Conservation (phyloP, 2,113 vertebrate species). For the Psammodynastes pulverulentus region DNA sequence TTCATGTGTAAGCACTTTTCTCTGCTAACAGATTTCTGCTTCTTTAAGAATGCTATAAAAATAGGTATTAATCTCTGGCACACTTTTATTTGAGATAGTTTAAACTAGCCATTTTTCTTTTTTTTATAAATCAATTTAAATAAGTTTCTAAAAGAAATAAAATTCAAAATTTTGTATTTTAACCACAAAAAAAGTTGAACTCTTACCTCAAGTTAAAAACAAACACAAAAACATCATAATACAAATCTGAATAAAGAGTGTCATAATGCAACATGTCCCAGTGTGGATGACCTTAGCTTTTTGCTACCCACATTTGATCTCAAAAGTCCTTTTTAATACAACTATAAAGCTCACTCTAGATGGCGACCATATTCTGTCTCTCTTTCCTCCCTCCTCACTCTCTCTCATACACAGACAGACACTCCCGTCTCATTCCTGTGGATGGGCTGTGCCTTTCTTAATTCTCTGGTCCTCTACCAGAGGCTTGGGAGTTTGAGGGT, state of each 20-base stretch:
- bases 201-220: neutral
- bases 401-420: neutral
- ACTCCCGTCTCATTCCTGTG: neutral
- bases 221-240: neutral
- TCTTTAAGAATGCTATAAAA: conserved; percentile 41
- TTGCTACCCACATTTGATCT: neutral
- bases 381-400: rapidly evolving
- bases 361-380: neutral
- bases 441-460: neutral
- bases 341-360: neutral
- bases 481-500: neutral
- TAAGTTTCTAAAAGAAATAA: neutral
- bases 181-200: neutral
- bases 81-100: neutral
- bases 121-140: neutral
- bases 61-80: conserved; percentile 41
- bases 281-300: neutral
- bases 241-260: neutral
- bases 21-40: conserved; percentile 15
- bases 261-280: neutral
- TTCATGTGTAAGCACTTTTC: conserved; percentile 33
- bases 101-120: neutral
- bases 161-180: neutral
- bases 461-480: neutral
- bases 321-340: neutral